A percentile compares a stretch with the other conserved stretches of the same genome.
Conservation (phyloP, 2,888 invertebrate species). For the Aleiodes testaceus region DNA sequence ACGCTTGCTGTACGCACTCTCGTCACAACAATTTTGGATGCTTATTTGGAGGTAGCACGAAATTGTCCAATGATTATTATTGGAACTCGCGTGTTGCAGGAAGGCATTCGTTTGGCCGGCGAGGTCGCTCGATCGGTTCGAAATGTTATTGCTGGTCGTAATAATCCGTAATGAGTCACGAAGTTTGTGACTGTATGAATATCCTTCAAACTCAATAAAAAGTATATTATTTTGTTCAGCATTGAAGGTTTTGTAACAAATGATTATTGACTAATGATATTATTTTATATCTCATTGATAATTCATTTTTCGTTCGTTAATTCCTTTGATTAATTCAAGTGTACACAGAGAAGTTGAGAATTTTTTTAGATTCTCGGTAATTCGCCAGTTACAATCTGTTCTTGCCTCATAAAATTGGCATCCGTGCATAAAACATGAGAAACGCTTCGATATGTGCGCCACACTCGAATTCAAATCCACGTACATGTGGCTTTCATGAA, state of each 20-base stretch:
- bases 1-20: slow-evolving; percentile 47
- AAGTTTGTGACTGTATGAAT: neutral
- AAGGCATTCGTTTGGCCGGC: slow-evolving; percentile 51
- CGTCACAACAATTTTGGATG: slow-evolving; percentile 47
- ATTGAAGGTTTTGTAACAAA: neutral
- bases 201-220: neutral
- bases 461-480: slow-evolving; percentile 63
- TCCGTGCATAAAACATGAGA: slow-evolving; percentile 69
- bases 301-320: no score
- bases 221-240: neutral
- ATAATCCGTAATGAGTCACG: slow-evolving; percentile 8
- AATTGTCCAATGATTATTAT: slow-evolving; percentile 53
- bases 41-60: slow-evolving; percentile 50
- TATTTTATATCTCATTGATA: no score
- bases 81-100: slow-evolving; percentile 50
- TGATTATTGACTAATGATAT: no score
- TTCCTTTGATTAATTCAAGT: no score
- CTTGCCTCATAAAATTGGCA: slow-evolving; percentile 66
- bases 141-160: slow-evolving; percentile 50
- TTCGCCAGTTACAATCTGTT: slow-evolving; percentile 48
- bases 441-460: slow-evolving; percentile 56
- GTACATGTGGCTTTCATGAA: slow-evolving; percentile 50
- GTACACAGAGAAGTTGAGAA: no score
- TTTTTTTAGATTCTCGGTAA: no score
- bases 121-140: slow-evolving; percentile 50